These are phyloP conservation scores for Druon quercuslanigerum DNA, from an alignment of 1,140 invertebrate species.

Conservation along the genomic window DNA sequence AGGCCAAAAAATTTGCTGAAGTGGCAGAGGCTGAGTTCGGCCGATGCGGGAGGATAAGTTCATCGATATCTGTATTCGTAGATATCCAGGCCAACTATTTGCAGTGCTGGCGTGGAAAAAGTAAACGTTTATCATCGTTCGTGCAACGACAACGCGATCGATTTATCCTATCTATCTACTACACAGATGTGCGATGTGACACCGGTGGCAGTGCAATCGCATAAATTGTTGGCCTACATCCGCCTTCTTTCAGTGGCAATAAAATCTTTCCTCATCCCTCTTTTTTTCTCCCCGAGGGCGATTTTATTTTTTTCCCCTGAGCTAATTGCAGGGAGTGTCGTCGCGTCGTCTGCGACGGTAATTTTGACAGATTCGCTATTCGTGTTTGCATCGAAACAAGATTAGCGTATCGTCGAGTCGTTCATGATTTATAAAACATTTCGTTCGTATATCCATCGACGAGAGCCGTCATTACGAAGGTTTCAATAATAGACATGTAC, in stretches of 20 bases:
- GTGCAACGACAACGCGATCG: slow-evolving; percentile 27
- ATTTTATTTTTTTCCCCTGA: too few species aligned
- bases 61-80: slow-evolving; percentile 26
- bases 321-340: neutral
- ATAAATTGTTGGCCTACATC: slow-evolving; percentile 30
- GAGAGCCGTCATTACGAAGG: slow-evolving; percentile 25
- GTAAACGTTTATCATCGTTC: slow-evolving; percentile 31
- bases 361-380: slow-evolving; percentile 17
- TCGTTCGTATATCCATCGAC: neutral
- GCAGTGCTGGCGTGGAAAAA: slow-evolving; percentile 26
- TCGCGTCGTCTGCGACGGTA: neutral
- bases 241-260: slow-evolving; percentile 2
- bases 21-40: neutral
- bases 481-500: slow-evolving; percentile 28
- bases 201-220: slow-evolving; percentile 6
- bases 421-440: slow-evolving; percentile 20
- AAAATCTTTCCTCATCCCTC: neutral
- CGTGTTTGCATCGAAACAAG: slow-evolving; percentile 1
- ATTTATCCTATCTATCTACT: neutral
- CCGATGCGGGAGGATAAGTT: slow-evolving; percentile 13
- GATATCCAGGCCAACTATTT: slow-evolving; percentile 27
- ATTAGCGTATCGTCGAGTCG: slow-evolving; percentile 19
- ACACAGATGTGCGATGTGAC: slow-evolving; percentile 8
- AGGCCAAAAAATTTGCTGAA: neutral
- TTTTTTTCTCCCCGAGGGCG: neutral